Conservation (phyloP, 2,113 vertebrate species). For the Pseudopodoces humilis region DNA sequence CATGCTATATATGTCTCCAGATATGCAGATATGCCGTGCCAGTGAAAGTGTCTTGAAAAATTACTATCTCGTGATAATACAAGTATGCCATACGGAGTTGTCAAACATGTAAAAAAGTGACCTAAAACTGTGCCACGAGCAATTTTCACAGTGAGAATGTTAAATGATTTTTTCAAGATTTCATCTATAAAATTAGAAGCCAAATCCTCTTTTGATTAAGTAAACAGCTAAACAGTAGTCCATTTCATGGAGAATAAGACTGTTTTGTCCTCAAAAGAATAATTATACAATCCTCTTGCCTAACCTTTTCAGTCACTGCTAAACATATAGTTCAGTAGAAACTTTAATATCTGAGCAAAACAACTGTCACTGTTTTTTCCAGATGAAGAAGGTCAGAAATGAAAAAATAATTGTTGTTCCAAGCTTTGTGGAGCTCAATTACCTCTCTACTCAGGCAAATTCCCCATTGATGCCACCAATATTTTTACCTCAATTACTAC, state of each 20-base stretch:
- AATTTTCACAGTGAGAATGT: not conserved
- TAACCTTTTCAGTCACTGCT: not conserved
- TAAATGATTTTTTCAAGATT: not conserved
- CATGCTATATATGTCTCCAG: not conserved
- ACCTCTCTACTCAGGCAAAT: not conserved
- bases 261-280: not conserved
- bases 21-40: not conserved
- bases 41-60: conserved; percentile 1
- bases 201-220: not conserved
- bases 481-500: not conserved
- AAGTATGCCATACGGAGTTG: not conserved
- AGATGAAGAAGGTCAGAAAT: not conserved
- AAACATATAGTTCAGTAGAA: not conserved
- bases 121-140: not conserved
- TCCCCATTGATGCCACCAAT: not conserved
- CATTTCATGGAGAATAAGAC: not conserved
- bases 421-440: not conserved
- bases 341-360: not conserved
- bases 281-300: not conserved
- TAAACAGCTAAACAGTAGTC: not conserved
- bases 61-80: not conserved
- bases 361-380: not conserved
- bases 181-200: not conserved
- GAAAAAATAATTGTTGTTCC: not conserved
- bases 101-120: not conserved